These are phyloP conservation scores for Molanna angustata DNA, from an alignment of 2,888 invertebrate species.

Conservation along the genomic window DNA sequence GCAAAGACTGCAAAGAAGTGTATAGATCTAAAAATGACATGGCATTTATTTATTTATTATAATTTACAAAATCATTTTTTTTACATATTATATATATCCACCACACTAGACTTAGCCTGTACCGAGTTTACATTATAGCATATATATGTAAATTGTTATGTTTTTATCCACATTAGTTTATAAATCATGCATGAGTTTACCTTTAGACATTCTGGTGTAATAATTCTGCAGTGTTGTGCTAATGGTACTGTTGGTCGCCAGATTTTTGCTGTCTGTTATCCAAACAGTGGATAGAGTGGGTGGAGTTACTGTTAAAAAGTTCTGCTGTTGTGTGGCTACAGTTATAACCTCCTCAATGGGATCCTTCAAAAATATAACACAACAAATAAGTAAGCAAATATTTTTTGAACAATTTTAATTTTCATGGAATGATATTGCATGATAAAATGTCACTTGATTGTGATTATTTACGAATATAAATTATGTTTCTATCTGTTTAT, in stretches of 20 bases:
- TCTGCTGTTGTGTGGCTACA: constrained; percentile 44
- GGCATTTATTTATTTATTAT: too few relatives aligned
- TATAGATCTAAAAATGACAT: too few relatives aligned
- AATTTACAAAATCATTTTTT: too few relatives aligned
- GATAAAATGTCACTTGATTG: neutral
- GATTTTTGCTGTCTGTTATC: constrained; percentile 51
- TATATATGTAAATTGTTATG: too few relatives aligned
- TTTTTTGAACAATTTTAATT: neutral
- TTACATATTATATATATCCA: too few relatives aligned
- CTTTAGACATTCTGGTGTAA: constrained; percentile 53
- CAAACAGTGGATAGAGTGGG: constrained; percentile 50
- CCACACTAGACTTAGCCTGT: too few relatives aligned
- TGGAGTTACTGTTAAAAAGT: constrained; percentile 42
- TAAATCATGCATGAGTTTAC: constrained; percentile 37
- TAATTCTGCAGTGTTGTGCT: constrained; percentile 50
- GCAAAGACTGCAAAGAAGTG: too few relatives aligned
- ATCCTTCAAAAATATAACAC: constrained; percentile 40
- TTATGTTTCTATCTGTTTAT: too few relatives aligned
- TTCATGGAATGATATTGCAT: neutral
- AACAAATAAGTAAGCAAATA: neutral
- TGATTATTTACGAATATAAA: too few relatives aligned
- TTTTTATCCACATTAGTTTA: too few relatives aligned
- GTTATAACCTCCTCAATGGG: constrained; percentile 45
- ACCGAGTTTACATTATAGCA: too few relatives aligned
- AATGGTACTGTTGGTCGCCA: constrained; percentile 43